Evolutionary conservation across 2,113 vertebrate species (phyloP), one percentile per base, ranked within the genome.

Genomic region (Etia nguti): DNA sequence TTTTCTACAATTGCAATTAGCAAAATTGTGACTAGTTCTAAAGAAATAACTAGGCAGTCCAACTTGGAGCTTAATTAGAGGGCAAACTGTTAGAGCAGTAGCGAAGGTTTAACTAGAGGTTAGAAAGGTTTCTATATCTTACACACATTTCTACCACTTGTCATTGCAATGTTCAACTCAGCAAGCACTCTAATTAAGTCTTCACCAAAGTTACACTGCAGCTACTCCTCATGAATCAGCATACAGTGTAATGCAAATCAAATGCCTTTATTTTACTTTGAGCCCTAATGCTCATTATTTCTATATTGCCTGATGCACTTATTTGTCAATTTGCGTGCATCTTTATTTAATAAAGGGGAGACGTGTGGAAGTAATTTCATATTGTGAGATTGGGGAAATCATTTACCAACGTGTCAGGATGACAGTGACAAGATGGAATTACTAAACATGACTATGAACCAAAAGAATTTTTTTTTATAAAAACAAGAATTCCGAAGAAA

Each of bases 131-230:
- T 90, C 83, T 91, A 87, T 92, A 94, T 93, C 94, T 93, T 93
- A 92, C 90, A 94, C 90, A 93, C 86, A 80, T 88, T 93, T 94
- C 92, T 89, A 84, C 92, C 79, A 92, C 94, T 95, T 95, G 94
- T 96, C 95, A 95, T 80, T 88, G 93, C 88, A 93, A 94, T 92
- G 90, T 96, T 91, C 86, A 94, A 93, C 92, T 95, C 92, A 93
- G 93, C 94, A 92, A 92, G 93, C 88, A 86, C 92, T 90, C 93
- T 95, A 96, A 96, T 96, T 96, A 97, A 96, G 91, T 87, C 88
- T 84, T 81, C 68, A 55, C 73, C 77, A 55, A 82, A 59, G 55
- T 88, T 90, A 89, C 86, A 88, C 88, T 87, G 84, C 62, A 86
- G 90, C 84, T 81, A 85, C 50, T 87, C 85, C 87, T 84, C 88